A percentile compares a stretch with the other conserved stretches of the same genome.
Evolutionary conservation across 2,888 invertebrate species (phyloP).

Genomic region (Teinopalpus imperialis): DNA sequence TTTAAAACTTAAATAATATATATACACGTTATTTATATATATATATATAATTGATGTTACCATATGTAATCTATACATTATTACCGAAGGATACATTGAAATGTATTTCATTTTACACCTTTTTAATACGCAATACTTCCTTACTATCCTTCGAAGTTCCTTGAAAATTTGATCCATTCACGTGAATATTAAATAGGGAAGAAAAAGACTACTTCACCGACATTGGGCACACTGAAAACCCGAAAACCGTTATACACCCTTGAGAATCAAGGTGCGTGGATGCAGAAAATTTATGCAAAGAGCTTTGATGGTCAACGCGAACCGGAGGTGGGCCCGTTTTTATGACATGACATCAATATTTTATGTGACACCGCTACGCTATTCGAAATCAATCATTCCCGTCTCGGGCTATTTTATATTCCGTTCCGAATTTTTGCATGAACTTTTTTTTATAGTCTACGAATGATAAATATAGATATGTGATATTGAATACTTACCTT

Average conservation of each 20-base stretch:
- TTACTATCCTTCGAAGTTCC: too few relatives aligned
- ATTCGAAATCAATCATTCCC: slow-evolving; percentile 60
- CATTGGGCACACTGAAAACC: background rate
- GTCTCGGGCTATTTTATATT: slow-evolving; percentile 51
- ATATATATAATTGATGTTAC: too few relatives aligned
- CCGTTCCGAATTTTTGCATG: slow-evolving; percentile 30
- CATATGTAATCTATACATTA: too few relatives aligned
- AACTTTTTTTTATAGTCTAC: slow-evolving; percentile 18
- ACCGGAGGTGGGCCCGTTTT: slow-evolving; percentile 42
- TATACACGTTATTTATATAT: too few relatives aligned
- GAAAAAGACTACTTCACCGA: background rate
- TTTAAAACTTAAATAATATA: too few relatives aligned
- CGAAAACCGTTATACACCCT: slow-evolving; percentile 32
- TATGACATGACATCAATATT: slow-evolving; percentile 57
- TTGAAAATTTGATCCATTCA: too few relatives aligned
- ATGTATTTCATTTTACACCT: too few relatives aligned
- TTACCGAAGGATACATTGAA: too few relatives aligned
- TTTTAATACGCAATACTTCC: too few relatives aligned
- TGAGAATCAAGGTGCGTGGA: slow-evolving; percentile 64
- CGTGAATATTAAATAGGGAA: too few relatives aligned
- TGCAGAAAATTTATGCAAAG: slow-evolving; percentile 68
- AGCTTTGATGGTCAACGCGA: slow-evolving; percentile 58
- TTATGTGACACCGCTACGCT: slow-evolving; percentile 48
- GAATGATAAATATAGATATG: slow-evolving; percentile 9
- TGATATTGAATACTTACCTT: slow-evolving; percentile 8